Evolutionary conservation across 2,888 invertebrate species (phyloP).

Genomic region (Flexamia atlantica): DNA sequence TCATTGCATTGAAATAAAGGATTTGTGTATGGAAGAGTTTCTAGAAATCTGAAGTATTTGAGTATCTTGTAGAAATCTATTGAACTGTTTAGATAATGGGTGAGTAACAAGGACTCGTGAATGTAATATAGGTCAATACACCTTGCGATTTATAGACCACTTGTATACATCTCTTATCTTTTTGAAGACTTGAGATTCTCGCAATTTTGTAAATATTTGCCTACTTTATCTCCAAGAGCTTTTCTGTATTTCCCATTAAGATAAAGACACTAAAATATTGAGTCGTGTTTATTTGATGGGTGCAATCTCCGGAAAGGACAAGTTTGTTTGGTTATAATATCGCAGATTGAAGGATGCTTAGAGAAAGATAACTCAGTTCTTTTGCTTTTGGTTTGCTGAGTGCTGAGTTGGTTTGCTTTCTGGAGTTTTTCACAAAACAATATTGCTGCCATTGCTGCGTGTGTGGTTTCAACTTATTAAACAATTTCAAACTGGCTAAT

Average conservation of each 20-base stretch:
- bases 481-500: too few species aligned
- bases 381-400: too few species aligned
- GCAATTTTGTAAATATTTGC: constrained; percentile 10
- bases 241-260: constrained; percentile 8
- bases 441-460: too few species aligned
- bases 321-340: constrained; percentile 18
- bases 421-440: too few species aligned
- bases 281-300: background rate
- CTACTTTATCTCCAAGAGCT: constrained; percentile 23
- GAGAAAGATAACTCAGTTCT: background rate
- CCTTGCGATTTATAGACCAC: background rate
- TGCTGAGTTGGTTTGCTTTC: too few species aligned
- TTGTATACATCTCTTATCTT: background rate
- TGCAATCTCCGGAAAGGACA: background rate
- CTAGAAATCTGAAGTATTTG: too few species aligned
- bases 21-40: too few species aligned
- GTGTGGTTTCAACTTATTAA: too few species aligned
- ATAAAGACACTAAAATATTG: constrained; percentile 8
- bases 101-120: too few species aligned
- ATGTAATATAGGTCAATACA: background rate
- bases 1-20: too few species aligned
- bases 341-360: background rate
- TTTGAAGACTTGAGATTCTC: background rate
- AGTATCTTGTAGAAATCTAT: too few species aligned
- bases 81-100: too few species aligned